These are phyloP conservation scores for Pseudonaja textilis DNA, from an alignment of 2,113 vertebrate species.

Conservation along the genomic window DNA sequence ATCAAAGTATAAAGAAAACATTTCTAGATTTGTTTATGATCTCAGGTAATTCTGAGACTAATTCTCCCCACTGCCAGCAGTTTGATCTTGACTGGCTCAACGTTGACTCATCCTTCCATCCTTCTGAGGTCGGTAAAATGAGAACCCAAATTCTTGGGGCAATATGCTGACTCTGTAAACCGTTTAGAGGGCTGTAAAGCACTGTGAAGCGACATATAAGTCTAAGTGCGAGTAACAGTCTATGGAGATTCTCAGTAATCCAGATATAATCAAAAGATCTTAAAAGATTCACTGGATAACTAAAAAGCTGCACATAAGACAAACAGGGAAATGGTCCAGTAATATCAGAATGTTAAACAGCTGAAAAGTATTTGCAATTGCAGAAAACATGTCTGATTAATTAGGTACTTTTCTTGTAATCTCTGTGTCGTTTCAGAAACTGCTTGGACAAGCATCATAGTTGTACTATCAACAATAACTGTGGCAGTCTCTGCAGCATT, in stretches of 20 bases:
- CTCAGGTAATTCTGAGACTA: not conserved
- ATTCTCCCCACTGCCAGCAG: no score
- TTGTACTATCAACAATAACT: slow-evolving; percentile 75
- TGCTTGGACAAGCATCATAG: slow-evolving; percentile 72
- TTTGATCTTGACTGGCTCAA: no score
- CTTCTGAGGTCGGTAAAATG: no score
- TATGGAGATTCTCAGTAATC: not conserved
- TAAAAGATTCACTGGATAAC: not conserved
- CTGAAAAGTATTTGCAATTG: not conserved
- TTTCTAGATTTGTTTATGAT: not conserved
- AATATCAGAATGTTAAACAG: not conserved
- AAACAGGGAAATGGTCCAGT: not conserved
- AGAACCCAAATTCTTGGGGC: no score
- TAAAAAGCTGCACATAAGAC: not conserved
- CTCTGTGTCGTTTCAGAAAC: slow-evolving; percentile 56
- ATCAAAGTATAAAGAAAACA: not conserved
- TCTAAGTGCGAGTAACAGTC: not conserved
- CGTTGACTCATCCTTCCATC: no score
- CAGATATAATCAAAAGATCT: not conserved
- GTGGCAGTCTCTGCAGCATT: slow-evolving; percentile 72
- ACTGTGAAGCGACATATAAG: no score
- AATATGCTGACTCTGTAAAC: no score
- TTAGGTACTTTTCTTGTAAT: not conserved
- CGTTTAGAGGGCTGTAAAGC: no score
- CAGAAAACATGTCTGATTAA: not conserved